Base-by-base conservation (phyloP, 2,113 vertebrate genomes). In the Takifugu bimaculatus region DNA sequence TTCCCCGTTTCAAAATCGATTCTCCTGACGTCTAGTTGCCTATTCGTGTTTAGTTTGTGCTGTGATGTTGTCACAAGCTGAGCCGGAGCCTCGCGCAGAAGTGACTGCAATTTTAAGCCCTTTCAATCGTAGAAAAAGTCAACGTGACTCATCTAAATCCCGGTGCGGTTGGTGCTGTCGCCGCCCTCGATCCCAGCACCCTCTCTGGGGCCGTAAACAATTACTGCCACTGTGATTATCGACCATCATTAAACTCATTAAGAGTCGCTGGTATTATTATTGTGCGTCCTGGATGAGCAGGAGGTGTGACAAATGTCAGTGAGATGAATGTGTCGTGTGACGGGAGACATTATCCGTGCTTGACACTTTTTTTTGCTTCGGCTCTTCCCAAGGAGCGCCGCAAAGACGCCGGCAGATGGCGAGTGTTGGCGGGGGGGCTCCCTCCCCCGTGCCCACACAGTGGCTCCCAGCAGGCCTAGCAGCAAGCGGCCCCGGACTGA, bases 361-460 rank as follows among this genome's bases (percentile, higher is more conserved):
- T 43, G 9, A 60, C 61, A 48, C 62, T 59, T 57, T 56, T 48
- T 2, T 48, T 2, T 11, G 52, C 51, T 61, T 74, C 62, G 70
- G 72, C 60, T 80, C 63, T 62, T 75, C 42, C n/a, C 50, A 47
- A 73, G 67, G 65, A 76, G 66, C 42, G 2, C 45, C 39, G 35
- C 58, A 26, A 83, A 65, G 70, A 77, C 50, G 43, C 5, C 50
- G 74, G 69, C 82, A 86, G 85, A 85, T 83, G 85, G 85, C 52
- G 9, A 60, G 65, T 20, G 43, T 32, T 77, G 79, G 70, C 74
- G 57, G 63, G 65, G 63, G 60, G 50, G 45, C 27, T 3, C 69
- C 32, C 45, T 72, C 51, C 5, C 4, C 49, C n/a, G 65, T 32
- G 13, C n/a, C 5, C 39, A 51, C 50, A 54, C 53, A 47, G 53